Evolutionary conservation across 2,797 vertebrate genomes (phyloP), one percentile per base, ranked within the genome.

Genomic region (Rhinogobio ventralis): DNA sequence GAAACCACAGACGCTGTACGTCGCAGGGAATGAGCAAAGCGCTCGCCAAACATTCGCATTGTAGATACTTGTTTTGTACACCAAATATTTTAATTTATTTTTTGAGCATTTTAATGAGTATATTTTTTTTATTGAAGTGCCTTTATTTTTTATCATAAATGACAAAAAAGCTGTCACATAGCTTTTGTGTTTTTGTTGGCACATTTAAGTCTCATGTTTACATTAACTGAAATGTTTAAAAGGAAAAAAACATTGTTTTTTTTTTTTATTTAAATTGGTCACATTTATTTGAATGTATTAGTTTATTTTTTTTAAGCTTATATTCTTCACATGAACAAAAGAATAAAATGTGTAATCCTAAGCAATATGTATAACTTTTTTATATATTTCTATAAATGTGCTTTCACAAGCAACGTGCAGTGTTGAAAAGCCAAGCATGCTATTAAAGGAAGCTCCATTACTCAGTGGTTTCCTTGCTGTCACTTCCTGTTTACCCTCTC

Each of bases 401-500:
- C 23, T 39, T 39, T 39, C 36, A 15, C 33, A 39, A 57, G 30
- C 73, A 55, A 55, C 13, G 7, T 75, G 51, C 72, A 28, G 13
- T 83, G 81, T 76, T 83, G 45, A 75, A 33, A 76, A 74, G 25
- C 69, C 46, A 49, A 68, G 57, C 39, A 23, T 36, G 11, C 46
- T 19, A 79, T 79, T 85, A 81, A 82, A 82, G 69, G 73, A 66
- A 79, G 57, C 28, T 69, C 64, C 23, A 14, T 76, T 55, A 85
- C 83, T 55, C 82, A 36, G 84, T 87, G 71, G 81, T 83, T 90
- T 87, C 77, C 79, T 82, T 79, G 79, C 42, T 51, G 42, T 72
- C 66, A 86, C 83, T 86, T 85, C 87, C 85, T 87, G 83, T 87
- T 87, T 85, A 84, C 76, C 76, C 85, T 81, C 72, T 85, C 46